Percentiles rank a stretch among this genome's conserved stretches.
phyloP scores from a whole-genome alignment of 1,140 invertebrate species.

The Plutomurus gul region DNA sequence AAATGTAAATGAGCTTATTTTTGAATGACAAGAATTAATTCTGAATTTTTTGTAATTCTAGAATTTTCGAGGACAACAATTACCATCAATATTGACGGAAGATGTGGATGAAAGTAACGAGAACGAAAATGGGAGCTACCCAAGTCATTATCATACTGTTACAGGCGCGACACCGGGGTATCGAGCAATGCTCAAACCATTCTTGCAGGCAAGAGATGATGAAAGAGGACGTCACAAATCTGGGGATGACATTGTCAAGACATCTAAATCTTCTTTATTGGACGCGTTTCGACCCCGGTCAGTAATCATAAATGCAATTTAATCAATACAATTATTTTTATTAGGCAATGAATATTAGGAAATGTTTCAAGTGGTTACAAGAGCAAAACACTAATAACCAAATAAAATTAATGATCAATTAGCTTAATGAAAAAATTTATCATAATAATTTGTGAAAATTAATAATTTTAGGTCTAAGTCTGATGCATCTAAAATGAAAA shows the following conservation, averaged over 20 bases:
- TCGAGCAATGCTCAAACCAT: conserved; percentile 50
- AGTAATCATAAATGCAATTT: no score
- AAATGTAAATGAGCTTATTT: no score
- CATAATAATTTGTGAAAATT: no score
- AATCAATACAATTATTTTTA: no score
- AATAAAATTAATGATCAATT: no score
- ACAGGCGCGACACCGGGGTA: conserved; percentile 42
- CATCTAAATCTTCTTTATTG: conserved; percentile 73
- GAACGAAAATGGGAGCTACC: conserved; percentile 52
- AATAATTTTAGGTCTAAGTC: no score
- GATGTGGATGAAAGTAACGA: conserved; percentile 55
- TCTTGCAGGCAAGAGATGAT: conserved; percentile 44
- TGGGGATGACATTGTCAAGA: conserved; percentile 56
- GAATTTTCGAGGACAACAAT: conserved; percentile 69
- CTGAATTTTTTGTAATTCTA: conserved; percentile 54
- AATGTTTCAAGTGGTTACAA: no score
- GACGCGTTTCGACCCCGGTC: conserved; percentile 79
- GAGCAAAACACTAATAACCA: no score
- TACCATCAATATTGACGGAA: conserved; percentile 60
- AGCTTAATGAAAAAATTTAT: no score
- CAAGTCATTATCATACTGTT: conserved; percentile 55
- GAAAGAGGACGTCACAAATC: conserved; percentile 63
- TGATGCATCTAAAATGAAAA: conserved; percentile 68
- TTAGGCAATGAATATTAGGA: no score
- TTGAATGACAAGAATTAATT: no score